phyloP scores from a whole-genome alignment of 2,888 invertebrate genomes.

The Dicyrtomina minuta region DNA sequence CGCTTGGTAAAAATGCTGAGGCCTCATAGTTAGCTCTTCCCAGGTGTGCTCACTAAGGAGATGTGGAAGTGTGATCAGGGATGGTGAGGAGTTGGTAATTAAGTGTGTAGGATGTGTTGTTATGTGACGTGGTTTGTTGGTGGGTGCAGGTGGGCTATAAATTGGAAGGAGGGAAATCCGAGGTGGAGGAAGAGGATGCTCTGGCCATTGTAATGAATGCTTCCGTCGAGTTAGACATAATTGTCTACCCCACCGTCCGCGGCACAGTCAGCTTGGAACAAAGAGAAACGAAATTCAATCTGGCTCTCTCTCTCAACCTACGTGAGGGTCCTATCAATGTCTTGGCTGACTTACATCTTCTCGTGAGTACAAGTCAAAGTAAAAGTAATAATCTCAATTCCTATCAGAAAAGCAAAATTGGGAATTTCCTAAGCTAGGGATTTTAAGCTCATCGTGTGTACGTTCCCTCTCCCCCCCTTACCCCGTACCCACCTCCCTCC shows the following conservation, averaged over 20 bases:
- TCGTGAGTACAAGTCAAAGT: slow-evolving; percentile 42
- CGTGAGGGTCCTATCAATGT: slow-evolving; percentile 54
- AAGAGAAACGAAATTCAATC: slow-evolving; percentile 55
- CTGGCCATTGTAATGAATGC: slow-evolving; percentile 39
- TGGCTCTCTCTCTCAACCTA: slow-evolving; percentile 49
- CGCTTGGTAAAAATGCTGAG: too few species aligned
- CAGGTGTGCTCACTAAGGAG: neutral
- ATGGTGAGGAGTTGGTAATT: too few species aligned
- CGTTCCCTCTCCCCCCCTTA: slow-evolving; percentile 8
- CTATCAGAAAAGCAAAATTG: neutral
- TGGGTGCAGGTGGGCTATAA: slow-evolving; percentile 51
- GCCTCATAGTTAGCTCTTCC: too few species aligned
- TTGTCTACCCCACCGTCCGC: slow-evolving; percentile 63
- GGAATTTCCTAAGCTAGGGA: neutral
- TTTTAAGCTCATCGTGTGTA: neutral
- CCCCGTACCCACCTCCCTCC: slow-evolving; percentile 9
- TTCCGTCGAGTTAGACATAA: slow-evolving; percentile 62
- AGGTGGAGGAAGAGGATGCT: slow-evolving; percentile 48
- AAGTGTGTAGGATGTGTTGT: too few species aligned
- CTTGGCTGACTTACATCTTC: slow-evolving; percentile 44
- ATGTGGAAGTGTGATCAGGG: neutral
- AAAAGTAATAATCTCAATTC: neutral
- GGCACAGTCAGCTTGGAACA: slow-evolving; percentile 63
- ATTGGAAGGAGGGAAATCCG: slow-evolving; percentile 46
- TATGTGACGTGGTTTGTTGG: neutral